Evolutionary conservation across 2,113 vertebrate species (phyloP).

Genomic region (Nyctibius bracteatus): DNA sequence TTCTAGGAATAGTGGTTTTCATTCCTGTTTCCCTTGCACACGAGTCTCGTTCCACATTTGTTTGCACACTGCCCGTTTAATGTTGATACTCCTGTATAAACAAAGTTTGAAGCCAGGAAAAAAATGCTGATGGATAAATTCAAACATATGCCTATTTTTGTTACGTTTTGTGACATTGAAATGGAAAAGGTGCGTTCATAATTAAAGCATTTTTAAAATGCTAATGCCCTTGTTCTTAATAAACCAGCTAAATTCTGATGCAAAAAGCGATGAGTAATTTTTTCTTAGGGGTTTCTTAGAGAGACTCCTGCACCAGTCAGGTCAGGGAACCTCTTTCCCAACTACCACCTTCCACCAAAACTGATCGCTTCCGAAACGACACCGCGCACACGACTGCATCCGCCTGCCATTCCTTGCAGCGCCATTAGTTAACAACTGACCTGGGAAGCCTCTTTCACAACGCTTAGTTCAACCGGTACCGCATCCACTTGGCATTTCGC

Average conservation of each 20-base stretch:
- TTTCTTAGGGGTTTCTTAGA: background rate
- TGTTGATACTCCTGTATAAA: background rate
- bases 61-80: background rate
- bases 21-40: background rate
- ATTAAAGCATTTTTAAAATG: background rate
- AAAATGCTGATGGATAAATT: background rate
- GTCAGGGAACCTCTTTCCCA: background rate
- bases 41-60: background rate
- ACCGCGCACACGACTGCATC: accelerated
- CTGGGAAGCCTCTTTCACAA: accelerated
- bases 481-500: background rate
- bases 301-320: background rate
- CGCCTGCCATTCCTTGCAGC: accelerated
- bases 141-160: background rate
- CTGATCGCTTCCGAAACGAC: accelerated
- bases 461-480: background rate
- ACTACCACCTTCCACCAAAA: accelerated
- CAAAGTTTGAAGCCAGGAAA: background rate
- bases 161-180: background rate
- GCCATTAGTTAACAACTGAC: accelerated
- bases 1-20: background rate
- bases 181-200: background rate
- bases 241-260: background rate
- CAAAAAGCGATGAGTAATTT: accelerated
- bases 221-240: background rate